Conservation (phyloP, 2,113 vertebrate species). For the Seriola dumerili region DNA sequence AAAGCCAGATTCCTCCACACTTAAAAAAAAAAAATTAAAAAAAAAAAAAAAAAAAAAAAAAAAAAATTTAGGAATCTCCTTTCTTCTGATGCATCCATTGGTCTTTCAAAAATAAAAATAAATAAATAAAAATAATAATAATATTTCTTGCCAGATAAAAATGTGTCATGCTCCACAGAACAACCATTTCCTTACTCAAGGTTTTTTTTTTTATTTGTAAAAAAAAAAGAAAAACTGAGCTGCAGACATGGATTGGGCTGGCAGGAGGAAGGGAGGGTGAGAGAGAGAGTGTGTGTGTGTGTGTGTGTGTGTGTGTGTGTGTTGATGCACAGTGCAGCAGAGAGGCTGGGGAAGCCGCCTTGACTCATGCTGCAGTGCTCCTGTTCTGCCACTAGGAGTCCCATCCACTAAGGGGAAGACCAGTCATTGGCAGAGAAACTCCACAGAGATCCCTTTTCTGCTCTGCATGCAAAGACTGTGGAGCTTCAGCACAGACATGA, state of each 20-base stretch:
- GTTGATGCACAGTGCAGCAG: conserved; percentile 22
- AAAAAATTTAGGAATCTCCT: background rate
- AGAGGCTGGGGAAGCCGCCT: conserved; percentile 53
- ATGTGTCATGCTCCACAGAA: background rate
- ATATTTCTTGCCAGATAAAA: background rate
- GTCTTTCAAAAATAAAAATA: background rate
- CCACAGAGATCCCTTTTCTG: conserved; percentile 60
- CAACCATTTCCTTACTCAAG: background rate
- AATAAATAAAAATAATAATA: background rate
- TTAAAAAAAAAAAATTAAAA: background rate
- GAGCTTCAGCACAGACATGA: background rate
- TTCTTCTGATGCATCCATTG: background rate
- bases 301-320: background rate
- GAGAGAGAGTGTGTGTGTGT: background rate
- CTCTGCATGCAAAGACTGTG: conserved; percentile 36
- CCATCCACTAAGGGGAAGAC: conserved; percentile 56
- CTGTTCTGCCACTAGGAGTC: conserved; percentile 70
- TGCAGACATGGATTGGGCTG: conserved; percentile 11
- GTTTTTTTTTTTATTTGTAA: background rate
- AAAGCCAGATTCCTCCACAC: background rate
- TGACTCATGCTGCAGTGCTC: conserved; percentile 46
- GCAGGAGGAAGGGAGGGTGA: background rate
- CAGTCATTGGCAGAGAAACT: conserved; percentile 48
- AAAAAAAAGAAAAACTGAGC: background rate
- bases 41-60: background rate